Evolutionary conservation across 1,140 invertebrate genomes (phyloP).

Genomic region (Drosophila orena): DNA sequence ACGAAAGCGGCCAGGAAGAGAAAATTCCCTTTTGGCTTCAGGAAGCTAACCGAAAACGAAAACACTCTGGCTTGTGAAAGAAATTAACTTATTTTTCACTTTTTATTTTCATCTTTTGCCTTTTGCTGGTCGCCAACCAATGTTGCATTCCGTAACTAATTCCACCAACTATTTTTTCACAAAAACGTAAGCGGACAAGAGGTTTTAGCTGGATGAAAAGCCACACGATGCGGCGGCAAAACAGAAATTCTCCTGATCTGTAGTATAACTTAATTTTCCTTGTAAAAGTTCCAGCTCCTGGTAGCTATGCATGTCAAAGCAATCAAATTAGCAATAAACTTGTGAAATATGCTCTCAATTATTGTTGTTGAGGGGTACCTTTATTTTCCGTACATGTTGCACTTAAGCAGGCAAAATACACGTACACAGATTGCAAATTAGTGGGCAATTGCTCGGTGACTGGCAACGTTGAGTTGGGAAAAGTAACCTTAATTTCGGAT

Average conservation of each 20-base stretch:
- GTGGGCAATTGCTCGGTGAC: too few relatives aligned
- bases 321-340: too few relatives aligned
- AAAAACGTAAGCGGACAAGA: neutral
- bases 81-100: conserved; percentile 1
- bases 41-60: conserved; percentile 5
- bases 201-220: neutral
- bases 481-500: neutral
- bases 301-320: too few relatives aligned
- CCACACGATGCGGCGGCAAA: neutral
- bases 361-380: too few relatives aligned
- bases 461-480: neutral
- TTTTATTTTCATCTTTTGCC: too few relatives aligned
- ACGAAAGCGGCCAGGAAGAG: conserved; percentile 16
- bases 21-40: conserved; percentile 8
- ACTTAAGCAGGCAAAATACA: too few relatives aligned
- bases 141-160: neutral
- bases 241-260: too few relatives aligned
- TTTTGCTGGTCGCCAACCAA: neutral
- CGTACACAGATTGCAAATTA: too few relatives aligned
- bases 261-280: too few relatives aligned
- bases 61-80: conserved; percentile 3
- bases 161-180: neutral
- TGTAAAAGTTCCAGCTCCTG: too few relatives aligned
- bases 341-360: too few relatives aligned
- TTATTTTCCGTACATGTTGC: too few relatives aligned